Evolutionary conservation across 1,140 invertebrate species (phyloP), one percentile per base, ranked within the genome.

Genomic region (Neuroterus valhalla): DNA sequence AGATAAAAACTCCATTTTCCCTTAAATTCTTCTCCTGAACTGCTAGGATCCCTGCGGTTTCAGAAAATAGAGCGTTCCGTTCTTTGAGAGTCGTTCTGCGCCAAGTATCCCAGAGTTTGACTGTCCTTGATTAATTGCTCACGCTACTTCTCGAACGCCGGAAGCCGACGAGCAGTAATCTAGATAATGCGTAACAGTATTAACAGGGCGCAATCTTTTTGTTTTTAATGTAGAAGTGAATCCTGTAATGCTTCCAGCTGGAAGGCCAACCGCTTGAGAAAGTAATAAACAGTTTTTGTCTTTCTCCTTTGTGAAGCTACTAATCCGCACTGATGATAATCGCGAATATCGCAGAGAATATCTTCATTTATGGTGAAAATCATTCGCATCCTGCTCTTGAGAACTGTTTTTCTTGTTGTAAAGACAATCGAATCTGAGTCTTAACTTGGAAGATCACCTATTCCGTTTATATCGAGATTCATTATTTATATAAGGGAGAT

Each of bases 41-140:
- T n/a, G n/a, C n/a, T n/a, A n/a, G n/a, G n/a, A n/a, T n/a, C n/a
- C n/a, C n/a, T n/a, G n/a, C 42, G 50, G 48, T 81, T 82, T 78
- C 12, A 21, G 21, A 31, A 44, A 62, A 72, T 66, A 77, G 74
- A 72, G 69, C 79, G 82, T 84, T 76, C 68, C 73, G 76, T 81
- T 83, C 79, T 82, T 89, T 89, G 84, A 79, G 86, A 88, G 85
- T 88, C 71, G 68, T 71, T 75, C 71, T 48, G 68, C 43, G 70
- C 42, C 69, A 71, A 78, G 78, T 83, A 87, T 90, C 88, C 87
- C 89, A 88, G 84, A 85, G 80, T 89, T 88, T 89, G 88, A 90
- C 89, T 89, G 88, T 89, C 86, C 87, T 85, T 89, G 88, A 90
- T 90, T 89, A 88, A 89, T 90, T 87, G 75, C 84, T 81, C 80